Evolutionary conservation across 2,888 invertebrate genomes (phyloP), one percentile per base, ranked within the genome.

Genomic region (Escarpia spicata): DNA sequence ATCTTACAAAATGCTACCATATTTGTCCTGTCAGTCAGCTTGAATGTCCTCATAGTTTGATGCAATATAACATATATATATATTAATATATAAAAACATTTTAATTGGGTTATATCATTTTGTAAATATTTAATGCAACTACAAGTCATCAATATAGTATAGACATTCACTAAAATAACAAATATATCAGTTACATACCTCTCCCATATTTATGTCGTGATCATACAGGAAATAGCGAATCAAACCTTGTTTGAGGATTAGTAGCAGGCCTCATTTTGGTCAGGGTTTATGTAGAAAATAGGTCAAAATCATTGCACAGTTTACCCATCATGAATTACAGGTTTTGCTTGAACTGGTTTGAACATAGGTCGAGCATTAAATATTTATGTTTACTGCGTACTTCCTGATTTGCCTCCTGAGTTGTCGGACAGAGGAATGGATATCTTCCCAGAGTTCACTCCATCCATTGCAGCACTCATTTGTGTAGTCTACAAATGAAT

Each of bases 351-450:
- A 75, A 75, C 26, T 26, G 6, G 19, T 44, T 91, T 4, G n/a
- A 91, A 44, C n/a, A 6, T 91, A 91, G 43, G 31, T 91, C 31
- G 26, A 91, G 44, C 91, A 91, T 91, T 91, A 44, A 91, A 75
- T n/a, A 15, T 15, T 52, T 4, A 75, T 75, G 75, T 19, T 75
- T 75, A 75, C n/a, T n/a, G 52, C 52, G 15, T 75, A 75, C 75
- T 75, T 75, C 75, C n/a, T 3, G 75, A n/a, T 26, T 75, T 75
- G 6, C 75, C 75, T 75, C 26, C 75, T 26, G 75, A 75, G 3
- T 19, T n/a, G 19, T 75, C 75, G 6, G 75, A 75, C 2, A 26
- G 75, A 75, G 75, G 75, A 26, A 75, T 75, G 75, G 75, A 75
- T 19, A 75, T 26, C 75, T 75, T 75, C 75, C 75, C 75, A 26